Base-by-base conservation (phyloP, 2,797 vertebrate species). In the Falco biarmicus region DNA sequence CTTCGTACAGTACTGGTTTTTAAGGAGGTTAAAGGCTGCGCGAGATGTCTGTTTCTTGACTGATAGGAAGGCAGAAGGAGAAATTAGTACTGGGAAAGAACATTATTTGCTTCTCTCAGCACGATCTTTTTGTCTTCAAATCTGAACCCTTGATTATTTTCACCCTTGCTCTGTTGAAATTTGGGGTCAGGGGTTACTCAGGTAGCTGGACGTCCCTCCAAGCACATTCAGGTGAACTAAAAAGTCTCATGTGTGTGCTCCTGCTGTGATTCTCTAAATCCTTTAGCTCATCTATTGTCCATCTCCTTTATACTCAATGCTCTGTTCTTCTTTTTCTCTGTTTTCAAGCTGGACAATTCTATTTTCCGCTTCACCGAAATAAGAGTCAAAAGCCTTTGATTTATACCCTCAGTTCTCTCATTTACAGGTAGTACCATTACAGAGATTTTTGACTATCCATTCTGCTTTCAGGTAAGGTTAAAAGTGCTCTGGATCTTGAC, bases 311-410 rank as follows among this genome's bases (percentile, higher is more conserved):
- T 87, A 85, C 15, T 29, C 25, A 89, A 31, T 65, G 70, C 22
- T 51, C 78, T 95, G 75, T 89, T 93, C 77, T 88, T 88, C 64
- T 68, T 94, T 88, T 82, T 69, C 60, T 75, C 88, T 92, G 53
- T 96, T 96, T 96, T 94, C 76, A 95, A 86, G 69, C 51, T 73
- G 89, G 90, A 95, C 89, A 87, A 89, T 91, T 96, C 92, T 94
- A 92, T 94, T 95, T 96, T 94, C 84, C 0, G 6, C 75, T 87
- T 89, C 81, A 81, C 50, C 21, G 78, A 89, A 89, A 95, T 90
- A 53, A 91, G 83, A 91, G 71, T 94, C 88, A 92, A 89, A 96
- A 92, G 81, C 60, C 75, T 96, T 95, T 95, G 93, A 96, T 95
- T 94, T 92, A 91, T 85, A 87, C 34, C 69, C 68, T 57, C 50